phyloP scores from a whole-genome alignment of 2,113 vertebrate genomes.

The Cyprinus carpio region DNA sequence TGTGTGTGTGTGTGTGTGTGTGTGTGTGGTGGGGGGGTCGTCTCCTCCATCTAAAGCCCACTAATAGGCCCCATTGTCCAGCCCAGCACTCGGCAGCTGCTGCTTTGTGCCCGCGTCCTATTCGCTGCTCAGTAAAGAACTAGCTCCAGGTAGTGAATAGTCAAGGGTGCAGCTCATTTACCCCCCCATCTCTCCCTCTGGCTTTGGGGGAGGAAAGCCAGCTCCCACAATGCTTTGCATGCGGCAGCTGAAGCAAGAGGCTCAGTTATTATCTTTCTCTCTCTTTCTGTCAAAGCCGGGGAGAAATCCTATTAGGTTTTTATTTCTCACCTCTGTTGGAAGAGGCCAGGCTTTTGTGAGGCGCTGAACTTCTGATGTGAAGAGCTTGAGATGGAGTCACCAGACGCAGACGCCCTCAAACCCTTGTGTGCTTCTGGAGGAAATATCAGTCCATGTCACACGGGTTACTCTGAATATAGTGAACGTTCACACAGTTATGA shows the following conservation, averaged over 20 bases:
- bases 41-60: background rate
- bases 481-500: background rate
- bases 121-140: conserved; percentile 39
- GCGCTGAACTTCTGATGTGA: background rate
- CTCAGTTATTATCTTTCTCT: conserved; percentile 24
- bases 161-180: conserved; percentile 44
- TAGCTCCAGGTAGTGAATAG: conserved; percentile 44
- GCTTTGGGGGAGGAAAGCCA: background rate
- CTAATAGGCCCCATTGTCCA: conserved; percentile 55
- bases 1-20: no score
- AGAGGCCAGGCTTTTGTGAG: conserved; percentile 14
- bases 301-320: conserved; percentile 38
- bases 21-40: conserved; percentile 19
- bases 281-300: conserved; percentile 26
- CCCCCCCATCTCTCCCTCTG: background rate
- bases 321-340: conserved; percentile 41
- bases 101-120: conserved; percentile 44
- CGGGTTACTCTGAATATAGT: background rate
- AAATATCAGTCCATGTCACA: background rate
- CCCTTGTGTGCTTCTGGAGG: background rate
- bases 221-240: conserved; percentile 12
- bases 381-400: background rate
- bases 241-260: conserved; percentile 8
- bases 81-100: conserved; percentile 19
- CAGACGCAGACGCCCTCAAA: background rate